These are phyloP conservation scores for Marmota flaviventris DNA, from an alignment of 2,113 vertebrate species.

Conservation along the genomic window DNA sequence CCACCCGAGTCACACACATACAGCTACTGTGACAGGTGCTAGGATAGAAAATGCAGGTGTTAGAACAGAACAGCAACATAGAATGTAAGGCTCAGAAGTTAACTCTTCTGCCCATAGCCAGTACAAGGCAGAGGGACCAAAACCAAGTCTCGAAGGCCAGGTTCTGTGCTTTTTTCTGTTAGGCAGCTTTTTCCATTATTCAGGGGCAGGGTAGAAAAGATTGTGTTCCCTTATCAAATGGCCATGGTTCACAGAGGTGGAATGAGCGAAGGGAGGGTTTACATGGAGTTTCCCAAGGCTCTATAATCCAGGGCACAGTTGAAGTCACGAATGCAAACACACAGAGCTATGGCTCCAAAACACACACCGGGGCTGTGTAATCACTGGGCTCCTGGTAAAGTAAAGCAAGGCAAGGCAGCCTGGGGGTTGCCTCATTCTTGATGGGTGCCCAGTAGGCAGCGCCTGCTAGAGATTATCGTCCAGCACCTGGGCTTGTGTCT, in stretches of 20 bases:
- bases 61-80: not conserved
- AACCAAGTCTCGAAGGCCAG: not conserved
- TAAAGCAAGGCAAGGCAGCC: not conserved
- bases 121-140: not conserved
- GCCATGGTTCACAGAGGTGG: not conserved
- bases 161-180: not conserved
- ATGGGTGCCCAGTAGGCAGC: too few relatives aligned
- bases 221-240: not conserved
- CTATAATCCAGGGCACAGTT: not conserved
- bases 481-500: slow-evolving; percentile 84
- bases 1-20: not conserved
- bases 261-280: not conserved
- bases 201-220: not conserved
- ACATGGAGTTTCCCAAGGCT: not conserved
- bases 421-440: not conserved
- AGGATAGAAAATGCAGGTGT: not conserved
- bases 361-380: not conserved
- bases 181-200: not conserved
- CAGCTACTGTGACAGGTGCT: not conserved
- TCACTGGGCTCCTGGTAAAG: not conserved
- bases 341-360: not conserved
- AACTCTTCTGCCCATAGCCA: not conserved
- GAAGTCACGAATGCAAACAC: not conserved
- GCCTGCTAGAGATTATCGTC: slow-evolving; percentile 84
- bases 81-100: not conserved